These are phyloP conservation scores for Dendronephthya gigantea DNA, from an alignment of 64 coral and sea anemone genomes.

Conservation along the genomic window DNA sequence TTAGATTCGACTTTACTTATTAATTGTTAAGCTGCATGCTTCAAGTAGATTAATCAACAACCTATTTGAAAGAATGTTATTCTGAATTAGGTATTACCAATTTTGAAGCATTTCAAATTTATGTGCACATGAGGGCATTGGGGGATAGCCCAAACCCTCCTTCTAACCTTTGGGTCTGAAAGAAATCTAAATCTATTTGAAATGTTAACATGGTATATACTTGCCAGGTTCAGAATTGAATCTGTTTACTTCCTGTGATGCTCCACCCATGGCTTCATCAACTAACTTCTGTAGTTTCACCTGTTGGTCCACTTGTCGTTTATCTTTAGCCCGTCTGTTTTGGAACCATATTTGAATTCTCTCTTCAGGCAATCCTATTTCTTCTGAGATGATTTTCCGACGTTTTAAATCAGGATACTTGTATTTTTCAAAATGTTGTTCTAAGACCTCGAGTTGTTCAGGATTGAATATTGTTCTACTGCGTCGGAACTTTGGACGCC, in stretches of 20 bases:
- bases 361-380: not conserved
- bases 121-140: too few relatives aligned
- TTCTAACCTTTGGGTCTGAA: too few relatives aligned
- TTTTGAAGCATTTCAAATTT: too few relatives aligned
- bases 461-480: not conserved
- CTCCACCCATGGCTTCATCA: not conserved
- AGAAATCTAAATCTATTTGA: too few relatives aligned
- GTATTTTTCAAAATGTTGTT: slow-evolving; percentile 1
- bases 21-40: too few relatives aligned
- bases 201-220: not conserved
- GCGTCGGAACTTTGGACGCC: not conserved
- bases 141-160: too few relatives aligned
- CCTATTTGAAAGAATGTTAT: too few relatives aligned
- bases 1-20: too few relatives aligned
- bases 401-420: slow-evolving; percentile 3
- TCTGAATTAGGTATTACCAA: too few relatives aligned
- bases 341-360: slow-evolving; percentile 11
- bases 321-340: not conserved
- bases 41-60: too few relatives aligned
- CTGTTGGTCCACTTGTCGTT: not conserved
- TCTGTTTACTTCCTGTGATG: not conserved
- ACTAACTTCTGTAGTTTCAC: slow-evolving; percentile 7
- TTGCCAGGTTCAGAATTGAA: not conserved
- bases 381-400: not conserved
- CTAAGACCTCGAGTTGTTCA: not conserved